A percentile compares a stretch with the other conserved stretches of the same genome.
Conservation (phyloP, 2,113 vertebrate genomes). For the Copsychus sechellarum region DNA sequence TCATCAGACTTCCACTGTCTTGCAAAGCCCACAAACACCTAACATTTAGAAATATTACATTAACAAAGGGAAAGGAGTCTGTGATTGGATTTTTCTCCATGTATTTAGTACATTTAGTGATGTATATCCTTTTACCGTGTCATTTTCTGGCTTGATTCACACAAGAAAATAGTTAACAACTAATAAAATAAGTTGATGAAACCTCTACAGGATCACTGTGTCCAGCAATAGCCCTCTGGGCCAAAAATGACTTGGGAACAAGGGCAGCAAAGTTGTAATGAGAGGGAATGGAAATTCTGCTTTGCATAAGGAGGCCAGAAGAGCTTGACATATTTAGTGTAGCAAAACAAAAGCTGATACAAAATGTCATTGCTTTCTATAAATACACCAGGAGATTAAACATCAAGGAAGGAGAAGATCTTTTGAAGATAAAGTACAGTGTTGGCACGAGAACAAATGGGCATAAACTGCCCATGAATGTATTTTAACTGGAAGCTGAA, state of each 20-base stretch:
- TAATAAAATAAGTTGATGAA: background rate
- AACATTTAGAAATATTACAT: background rate
- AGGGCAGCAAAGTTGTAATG: background rate
- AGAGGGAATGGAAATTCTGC: background rate
- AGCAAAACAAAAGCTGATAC: slow-evolving; percentile 34
- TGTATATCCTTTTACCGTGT: background rate
- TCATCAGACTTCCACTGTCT: background rate
- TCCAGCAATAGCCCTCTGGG: background rate
- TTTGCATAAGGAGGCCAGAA: background rate
- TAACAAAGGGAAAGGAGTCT: background rate
- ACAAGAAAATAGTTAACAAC: background rate
- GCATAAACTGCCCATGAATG: slow-evolving; percentile 13
- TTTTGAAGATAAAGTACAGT: slow-evolving; percentile 33
- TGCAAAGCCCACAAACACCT: background rate
- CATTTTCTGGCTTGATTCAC: background rate
- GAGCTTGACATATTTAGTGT: background rate
- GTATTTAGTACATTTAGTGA: background rate
- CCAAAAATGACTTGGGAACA: background rate
- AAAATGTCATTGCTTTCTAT: background rate
- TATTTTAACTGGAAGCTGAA: slow-evolving; percentile 24
- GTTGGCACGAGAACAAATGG: slow-evolving; percentile 51
- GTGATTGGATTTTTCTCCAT: background rate
- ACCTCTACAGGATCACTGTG: background rate
- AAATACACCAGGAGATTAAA: slow-evolving; percentile 29
- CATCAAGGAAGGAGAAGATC: slow-evolving; percentile 31